phyloP scores from a whole-genome alignment of 2,888 invertebrate genomes.

The Saturnia japonica region DNA sequence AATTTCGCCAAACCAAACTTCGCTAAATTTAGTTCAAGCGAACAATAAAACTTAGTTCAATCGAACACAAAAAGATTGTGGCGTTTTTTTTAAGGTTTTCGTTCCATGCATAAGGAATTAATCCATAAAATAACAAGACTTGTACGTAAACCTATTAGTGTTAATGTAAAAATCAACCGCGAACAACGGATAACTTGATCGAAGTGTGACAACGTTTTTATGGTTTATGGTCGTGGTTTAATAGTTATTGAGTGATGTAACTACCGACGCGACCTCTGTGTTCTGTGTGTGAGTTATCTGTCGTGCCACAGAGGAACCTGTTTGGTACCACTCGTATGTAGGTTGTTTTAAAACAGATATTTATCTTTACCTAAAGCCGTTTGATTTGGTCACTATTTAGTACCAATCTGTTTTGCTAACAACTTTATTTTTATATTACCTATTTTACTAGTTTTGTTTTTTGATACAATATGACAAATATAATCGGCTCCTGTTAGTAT shows the following conservation, averaged over 20 bases:
- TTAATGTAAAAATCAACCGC: conserved; percentile 15
- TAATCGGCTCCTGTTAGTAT: background rate
- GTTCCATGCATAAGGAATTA: background rate
- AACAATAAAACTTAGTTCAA: too few relatives aligned
- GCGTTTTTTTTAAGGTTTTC: background rate
- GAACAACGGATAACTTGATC: conserved; percentile 21
- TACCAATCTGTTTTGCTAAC: background rate
- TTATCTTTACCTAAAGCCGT: conserved; percentile 8
- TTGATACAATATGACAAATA: too few relatives aligned
- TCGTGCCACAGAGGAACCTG: conserved; percentile 46
- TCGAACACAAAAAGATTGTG: too few relatives aligned
- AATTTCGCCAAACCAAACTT: too few relatives aligned
- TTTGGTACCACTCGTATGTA: conserved; percentile 43
- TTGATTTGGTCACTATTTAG: conserved; percentile 1
- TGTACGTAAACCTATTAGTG: background rate
- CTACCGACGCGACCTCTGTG: conserved; percentile 52
- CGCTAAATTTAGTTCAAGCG: too few relatives aligned
- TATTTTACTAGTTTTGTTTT: background rate
- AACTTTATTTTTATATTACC: background rate
- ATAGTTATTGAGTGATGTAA: conserved; percentile 55
- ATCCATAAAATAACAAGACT: background rate
- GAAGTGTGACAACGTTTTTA: conserved; percentile 21
- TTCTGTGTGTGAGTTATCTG: conserved; percentile 50
- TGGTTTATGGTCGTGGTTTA: conserved; percentile 37
- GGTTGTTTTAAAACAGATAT: conserved; percentile 30